Conservation (phyloP, 2,113 vertebrate species). For the Eptesicus fuscus region DNA sequence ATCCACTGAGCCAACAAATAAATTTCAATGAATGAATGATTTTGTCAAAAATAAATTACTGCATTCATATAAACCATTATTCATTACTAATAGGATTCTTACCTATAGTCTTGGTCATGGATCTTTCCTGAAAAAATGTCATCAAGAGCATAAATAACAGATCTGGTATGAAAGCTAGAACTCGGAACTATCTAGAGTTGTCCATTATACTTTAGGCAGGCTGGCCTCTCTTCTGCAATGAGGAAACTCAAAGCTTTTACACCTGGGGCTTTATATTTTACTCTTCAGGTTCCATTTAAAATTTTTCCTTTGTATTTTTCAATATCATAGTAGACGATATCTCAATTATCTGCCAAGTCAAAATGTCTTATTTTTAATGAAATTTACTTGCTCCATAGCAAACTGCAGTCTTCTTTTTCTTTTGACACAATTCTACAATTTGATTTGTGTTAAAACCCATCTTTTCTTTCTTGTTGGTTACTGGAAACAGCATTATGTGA, state of each 20-base stretch:
- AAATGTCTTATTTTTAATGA: conserved; percentile 17
- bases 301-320: not conserved
- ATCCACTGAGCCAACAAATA: not conserved
- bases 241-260: not conserved
- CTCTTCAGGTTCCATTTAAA: not conserved
- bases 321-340: not conserved
- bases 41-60: not conserved
- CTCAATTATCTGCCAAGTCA: not conserved
- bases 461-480: not conserved
- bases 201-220: not conserved
- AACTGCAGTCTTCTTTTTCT: not conserved
- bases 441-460: not conserved
- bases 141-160: not conserved
- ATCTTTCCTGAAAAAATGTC: not conserved
- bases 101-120: not conserved
- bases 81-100: not conserved
- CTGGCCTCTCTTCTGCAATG: not conserved
- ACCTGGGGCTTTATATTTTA: not conserved
- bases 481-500: not conserved
- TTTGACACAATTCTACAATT: not conserved
- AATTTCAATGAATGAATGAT: not conserved
- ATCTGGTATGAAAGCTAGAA: not conserved
- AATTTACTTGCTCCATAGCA: not conserved
- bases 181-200: not conserved
- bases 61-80: not conserved